Conservation (phyloP, 2,888 invertebrate species). For the Lepas anatifera region DNA sequence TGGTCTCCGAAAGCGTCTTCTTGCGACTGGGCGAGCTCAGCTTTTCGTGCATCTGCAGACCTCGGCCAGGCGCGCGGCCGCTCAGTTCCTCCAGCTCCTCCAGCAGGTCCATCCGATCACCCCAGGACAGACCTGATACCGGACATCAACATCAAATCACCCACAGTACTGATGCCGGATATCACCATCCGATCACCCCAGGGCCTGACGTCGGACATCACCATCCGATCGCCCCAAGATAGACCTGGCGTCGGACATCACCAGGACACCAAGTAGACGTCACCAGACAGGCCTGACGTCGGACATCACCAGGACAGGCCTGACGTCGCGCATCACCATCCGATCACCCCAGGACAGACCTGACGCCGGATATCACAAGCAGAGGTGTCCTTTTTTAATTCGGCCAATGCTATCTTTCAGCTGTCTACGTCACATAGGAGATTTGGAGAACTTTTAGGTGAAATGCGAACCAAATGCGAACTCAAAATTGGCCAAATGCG, state of each 20-base stretch:
- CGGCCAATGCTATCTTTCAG: too few species aligned
- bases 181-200: conserved; percentile 29
- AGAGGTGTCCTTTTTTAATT: too few species aligned
- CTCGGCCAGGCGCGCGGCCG: conserved; percentile 72
- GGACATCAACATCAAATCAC: background rate
- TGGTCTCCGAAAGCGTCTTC: conserved; percentile 42
- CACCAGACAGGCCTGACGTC: background rate
- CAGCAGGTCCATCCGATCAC: conserved; percentile 45
- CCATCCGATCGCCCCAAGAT: conserved; percentile 41
- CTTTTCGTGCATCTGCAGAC: conserved; percentile 84
- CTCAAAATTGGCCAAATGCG: too few species aligned
- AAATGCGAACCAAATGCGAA: too few species aligned
- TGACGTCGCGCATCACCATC: conserved; percentile 45
- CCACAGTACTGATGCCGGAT: background rate
- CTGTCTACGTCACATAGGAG: too few species aligned
- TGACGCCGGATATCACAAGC: background rate
- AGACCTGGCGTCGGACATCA: background rate
- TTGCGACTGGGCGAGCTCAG: conserved; percentile 36
- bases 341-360: conserved; percentile 30
- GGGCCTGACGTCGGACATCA: background rate
- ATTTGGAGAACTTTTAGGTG: too few species aligned
- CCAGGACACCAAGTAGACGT: background rate
- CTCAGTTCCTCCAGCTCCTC: conserved; percentile 52
- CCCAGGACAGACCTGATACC: background rate
- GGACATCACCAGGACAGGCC: background rate